Percentiles rank a stretch among this genome's conserved stretches.
Evolutionary conservation across 2,797 vertebrate species (phyloP).

Genomic region (Enteromius afrohamiltoni): DNA sequence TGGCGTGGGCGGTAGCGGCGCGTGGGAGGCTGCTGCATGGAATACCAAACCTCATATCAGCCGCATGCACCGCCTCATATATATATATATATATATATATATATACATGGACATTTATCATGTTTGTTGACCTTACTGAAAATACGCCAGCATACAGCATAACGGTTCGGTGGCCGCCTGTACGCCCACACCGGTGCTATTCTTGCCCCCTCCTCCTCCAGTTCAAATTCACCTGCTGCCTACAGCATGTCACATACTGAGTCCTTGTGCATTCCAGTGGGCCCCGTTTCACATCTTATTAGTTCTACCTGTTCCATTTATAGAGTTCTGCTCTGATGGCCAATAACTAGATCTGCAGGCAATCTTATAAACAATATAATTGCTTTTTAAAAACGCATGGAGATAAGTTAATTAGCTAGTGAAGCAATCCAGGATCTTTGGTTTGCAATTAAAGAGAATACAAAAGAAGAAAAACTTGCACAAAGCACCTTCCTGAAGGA

Average conservation of each 20-base stretch:
- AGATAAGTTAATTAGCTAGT: constrained; percentile 24
- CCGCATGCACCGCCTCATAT: constrained; percentile 49
- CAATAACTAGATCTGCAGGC: constrained; percentile 3
- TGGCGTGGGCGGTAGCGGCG: constrained; percentile 73
- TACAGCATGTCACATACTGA: constrained; percentile 39
- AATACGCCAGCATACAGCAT: constrained; percentile 47
- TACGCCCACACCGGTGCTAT: constrained; percentile 56
- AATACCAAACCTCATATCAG: constrained; percentile 65
- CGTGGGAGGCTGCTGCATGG: constrained; percentile 68
- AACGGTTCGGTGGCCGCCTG: constrained; percentile 41
- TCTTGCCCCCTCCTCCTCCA: constrained; percentile 53
- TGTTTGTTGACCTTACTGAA: constrained; percentile 56
- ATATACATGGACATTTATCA: constrained; percentile 54
- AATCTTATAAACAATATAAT: constrained; percentile 17
- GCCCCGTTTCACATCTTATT: constrained; percentile 6
- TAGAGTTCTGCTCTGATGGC: constrained; percentile 14
- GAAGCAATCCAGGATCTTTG: not conserved
- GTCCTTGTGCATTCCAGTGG: constrained; percentile 33
- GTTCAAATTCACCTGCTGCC: constrained; percentile 52
- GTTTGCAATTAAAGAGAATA: not conserved
- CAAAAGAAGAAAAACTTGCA: not conserved
- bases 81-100: constrained; percentile 48
- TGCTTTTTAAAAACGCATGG: not conserved
- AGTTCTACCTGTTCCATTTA: constrained; percentile 17
- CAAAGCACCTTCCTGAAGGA: not conserved